Conservation (phyloP, 2,888 invertebrate species). For the Metellina segmentata region DNA sequence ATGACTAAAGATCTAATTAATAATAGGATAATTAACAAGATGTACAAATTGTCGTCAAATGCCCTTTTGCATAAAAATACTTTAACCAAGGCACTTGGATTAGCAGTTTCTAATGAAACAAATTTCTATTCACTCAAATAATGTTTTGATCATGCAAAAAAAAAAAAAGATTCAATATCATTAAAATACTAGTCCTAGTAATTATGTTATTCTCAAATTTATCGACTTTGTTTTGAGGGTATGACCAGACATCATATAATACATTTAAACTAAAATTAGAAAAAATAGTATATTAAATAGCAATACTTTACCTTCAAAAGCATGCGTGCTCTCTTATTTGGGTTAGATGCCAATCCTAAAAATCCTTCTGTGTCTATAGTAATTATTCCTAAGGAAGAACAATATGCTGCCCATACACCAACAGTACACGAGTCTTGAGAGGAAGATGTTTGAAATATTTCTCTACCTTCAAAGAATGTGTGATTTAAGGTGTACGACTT, state of each 20-base stretch:
- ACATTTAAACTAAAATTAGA: background rate
- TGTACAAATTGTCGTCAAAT: too few relatives aligned
- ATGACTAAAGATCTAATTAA: too few relatives aligned
- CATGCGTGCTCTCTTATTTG: conserved; percentile 86
- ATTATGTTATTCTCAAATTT: background rate
- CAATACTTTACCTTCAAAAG: conserved; percentile 84
- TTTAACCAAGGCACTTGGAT: too few relatives aligned
- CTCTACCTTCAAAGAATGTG: conserved; percentile 85
- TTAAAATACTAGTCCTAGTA: background rate
- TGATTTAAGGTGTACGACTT: conserved; percentile 90
- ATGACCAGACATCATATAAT: background rate
- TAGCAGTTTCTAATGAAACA: too few relatives aligned
- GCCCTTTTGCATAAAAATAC: too few relatives aligned
- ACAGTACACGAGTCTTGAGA: conserved; percentile 87
- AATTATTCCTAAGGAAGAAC: conserved; percentile 85
- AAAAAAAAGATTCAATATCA: background rate
- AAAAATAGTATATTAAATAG: background rate
- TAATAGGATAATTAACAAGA: too few relatives aligned
- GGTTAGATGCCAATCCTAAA: conserved; percentile 85
- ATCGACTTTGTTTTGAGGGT: background rate
- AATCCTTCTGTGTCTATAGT: conserved; percentile 91
- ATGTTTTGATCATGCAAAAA: background rate
- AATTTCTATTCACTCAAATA: background rate
- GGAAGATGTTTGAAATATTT: conserved; percentile 86
- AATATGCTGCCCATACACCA: conserved; percentile 89